Evolutionary conservation across 1,140 invertebrate genomes (phyloP).

Genomic region (Cyphomyrmex costatus): DNA sequence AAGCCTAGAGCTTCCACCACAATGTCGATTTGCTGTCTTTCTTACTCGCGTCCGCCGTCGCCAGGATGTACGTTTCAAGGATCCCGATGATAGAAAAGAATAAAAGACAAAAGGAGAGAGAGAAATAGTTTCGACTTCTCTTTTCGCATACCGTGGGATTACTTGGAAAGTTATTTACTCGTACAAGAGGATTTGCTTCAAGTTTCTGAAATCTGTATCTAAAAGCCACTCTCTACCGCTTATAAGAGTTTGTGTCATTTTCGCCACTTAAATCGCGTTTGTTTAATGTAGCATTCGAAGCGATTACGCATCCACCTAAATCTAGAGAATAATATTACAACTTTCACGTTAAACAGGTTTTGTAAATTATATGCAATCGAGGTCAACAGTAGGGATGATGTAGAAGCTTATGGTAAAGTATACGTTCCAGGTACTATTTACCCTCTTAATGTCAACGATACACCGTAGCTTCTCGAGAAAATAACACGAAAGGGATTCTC

Average conservation of each 20-base stretch:
- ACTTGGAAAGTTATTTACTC: conserved; percentile 1
- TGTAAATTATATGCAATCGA: neutral
- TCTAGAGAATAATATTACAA: conserved; percentile 17
- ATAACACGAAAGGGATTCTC: neutral
- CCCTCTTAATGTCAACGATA: neutral
- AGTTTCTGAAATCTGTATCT: conserved; percentile 16
- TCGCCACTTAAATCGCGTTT: conserved; percentile 13
- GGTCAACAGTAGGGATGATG: neutral
- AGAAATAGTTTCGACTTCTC: neutral
- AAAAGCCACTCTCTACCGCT: neutral
- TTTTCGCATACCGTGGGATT: conserved; percentile 1
- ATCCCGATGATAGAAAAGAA: conserved; percentile 15
- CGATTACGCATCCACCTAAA: conserved; percentile 12
- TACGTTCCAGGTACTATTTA: neutral
- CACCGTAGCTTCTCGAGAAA: neutral
- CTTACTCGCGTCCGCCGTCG: conserved; percentile 15
- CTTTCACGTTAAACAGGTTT: neutral
- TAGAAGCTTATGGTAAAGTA: neutral
- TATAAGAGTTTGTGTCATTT: conserved; percentile 22
- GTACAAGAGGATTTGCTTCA: neutral
- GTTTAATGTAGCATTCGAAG: conserved; percentile 7
- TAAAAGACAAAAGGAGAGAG: neutral
- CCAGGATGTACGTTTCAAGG: conserved; percentile 20
- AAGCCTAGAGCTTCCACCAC: conserved; percentile 55
- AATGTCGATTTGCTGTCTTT: conserved; percentile 32